Conservation (phyloP, 2,113 vertebrate species). For the Benitochromis conjunctus region DNA sequence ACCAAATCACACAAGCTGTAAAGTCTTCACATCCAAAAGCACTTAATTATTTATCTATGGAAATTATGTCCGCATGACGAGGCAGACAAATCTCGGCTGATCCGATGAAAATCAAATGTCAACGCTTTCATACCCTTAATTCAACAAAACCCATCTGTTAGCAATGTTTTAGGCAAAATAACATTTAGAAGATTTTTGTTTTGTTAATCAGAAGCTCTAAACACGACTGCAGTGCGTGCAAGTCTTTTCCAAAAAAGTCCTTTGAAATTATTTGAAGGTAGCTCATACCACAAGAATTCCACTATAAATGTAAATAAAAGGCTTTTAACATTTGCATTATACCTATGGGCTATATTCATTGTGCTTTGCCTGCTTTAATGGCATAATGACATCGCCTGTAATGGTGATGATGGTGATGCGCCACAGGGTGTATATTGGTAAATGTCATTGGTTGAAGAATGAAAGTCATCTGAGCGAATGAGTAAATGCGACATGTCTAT, state of each 20-base stretch:
- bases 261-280: background rate
- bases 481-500: conserved; percentile 47
- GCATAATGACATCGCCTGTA: background rate
- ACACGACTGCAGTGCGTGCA: background rate
- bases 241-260: background rate
- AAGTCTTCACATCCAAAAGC: conserved; percentile 4
- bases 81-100: background rate
- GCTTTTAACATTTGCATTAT: conserved; percentile 23
- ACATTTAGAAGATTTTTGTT: background rate
- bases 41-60: conserved; percentile 57
- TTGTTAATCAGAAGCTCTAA: background rate
- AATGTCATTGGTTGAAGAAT: conserved; percentile 55
- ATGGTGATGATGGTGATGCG: conserved; percentile 11
- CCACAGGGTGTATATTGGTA: conserved; percentile 48
- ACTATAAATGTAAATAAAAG: background rate
- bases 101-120: conserved; percentile 35
- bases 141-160: background rate
- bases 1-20: conserved; percentile 13
- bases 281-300: background rate
- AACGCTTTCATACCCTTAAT: conserved; percentile 18
- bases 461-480: conserved; percentile 60
- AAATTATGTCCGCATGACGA: conserved; percentile 46
- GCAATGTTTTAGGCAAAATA: background rate
- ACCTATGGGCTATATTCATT: background rate
- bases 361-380: conserved; percentile 25